Evolutionary conservation across 2,888 invertebrate genomes (phyloP).

Genomic region (Tetrapedia diversipes): DNA sequence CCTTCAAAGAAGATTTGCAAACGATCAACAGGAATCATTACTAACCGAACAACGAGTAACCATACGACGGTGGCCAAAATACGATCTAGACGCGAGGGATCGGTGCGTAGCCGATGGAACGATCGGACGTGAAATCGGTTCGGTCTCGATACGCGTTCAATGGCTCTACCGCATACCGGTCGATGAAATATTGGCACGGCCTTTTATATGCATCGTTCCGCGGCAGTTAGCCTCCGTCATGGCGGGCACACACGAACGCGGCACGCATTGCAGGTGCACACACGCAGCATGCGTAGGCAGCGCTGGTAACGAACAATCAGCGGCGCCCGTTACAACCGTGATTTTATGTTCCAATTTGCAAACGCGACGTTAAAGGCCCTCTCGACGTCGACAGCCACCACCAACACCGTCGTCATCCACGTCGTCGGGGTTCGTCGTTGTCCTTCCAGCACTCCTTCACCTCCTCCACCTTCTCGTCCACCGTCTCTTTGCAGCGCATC

Average conservation of each 20-base stretch:
- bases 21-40: slow-evolving; percentile 13
- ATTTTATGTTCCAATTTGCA: slow-evolving; percentile 82
- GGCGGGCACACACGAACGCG: slow-evolving; percentile 20
- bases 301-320: slow-evolving; percentile 80
- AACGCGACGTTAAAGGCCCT: slow-evolving; percentile 72
- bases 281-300: slow-evolving; percentile 73
- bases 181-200: slow-evolving; percentile 70
- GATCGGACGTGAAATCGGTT: slow-evolving; percentile 66
- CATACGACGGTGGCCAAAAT: slow-evolving; percentile 34
- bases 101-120: slow-evolving; percentile 29
- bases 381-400: slow-evolving; percentile 55
- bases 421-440: slow-evolving; percentile 39
- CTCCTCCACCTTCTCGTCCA: slow-evolving; percentile 15
- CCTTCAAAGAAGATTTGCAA: no score
- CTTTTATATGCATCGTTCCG: slow-evolving; percentile 68
- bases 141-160: slow-evolving; percentile 59
- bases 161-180: slow-evolving; percentile 65
- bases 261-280: slow-evolving; percentile 54
- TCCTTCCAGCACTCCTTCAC: slow-evolving; percentile 2
- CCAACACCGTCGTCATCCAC: slow-evolving; percentile 26
- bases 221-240: slow-evolving; percentile 67
- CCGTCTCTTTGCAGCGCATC: slow-evolving; percentile 19
- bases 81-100: slow-evolving; percentile 50
- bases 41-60: neutral
- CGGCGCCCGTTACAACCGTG: slow-evolving; percentile 78